Evolutionary conservation across 2,797 vertebrate species (phyloP).

Genomic region (Chaetodon trifasciatus): DNA sequence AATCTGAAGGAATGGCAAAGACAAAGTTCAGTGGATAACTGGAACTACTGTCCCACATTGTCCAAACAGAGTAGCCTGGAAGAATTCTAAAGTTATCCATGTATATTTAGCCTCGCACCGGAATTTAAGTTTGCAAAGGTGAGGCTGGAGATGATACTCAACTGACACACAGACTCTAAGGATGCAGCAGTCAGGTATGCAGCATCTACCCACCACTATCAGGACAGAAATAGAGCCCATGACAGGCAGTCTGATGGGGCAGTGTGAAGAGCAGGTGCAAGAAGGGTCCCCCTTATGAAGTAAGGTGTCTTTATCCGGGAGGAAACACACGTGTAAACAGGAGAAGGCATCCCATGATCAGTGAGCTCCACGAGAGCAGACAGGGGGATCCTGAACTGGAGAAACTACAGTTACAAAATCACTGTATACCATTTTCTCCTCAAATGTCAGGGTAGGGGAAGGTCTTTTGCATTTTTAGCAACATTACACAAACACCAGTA

Average conservation of each 20-base stretch:
- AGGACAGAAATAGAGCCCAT: constrained; percentile 22
- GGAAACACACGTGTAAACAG: neutral
- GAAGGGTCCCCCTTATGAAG: neutral
- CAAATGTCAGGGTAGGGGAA: neutral
- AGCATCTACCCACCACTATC: neutral
- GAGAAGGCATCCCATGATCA: neutral
- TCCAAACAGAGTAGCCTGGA: neutral
- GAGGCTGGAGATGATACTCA: neutral
- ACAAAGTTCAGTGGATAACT: neutral
- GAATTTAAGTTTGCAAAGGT: neutral
- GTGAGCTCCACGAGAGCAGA: neutral
- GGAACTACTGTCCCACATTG: neutral
- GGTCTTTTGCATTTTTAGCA: neutral
- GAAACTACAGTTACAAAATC: neutral
- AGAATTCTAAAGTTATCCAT: neutral
- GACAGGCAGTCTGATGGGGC: constrained; percentile 1
- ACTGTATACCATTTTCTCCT: neutral
- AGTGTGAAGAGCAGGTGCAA: constrained; percentile 18
- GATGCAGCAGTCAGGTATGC: constrained; percentile 17
- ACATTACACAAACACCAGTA: neutral
- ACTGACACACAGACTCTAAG: constrained; percentile 15
- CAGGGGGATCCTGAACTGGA: neutral
- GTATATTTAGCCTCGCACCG: neutral
- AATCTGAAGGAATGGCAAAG: neutral
- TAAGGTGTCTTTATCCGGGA: neutral